These are phyloP conservation scores for Dunckerocampus dactyliophorus DNA, from an alignment of 2,113 vertebrate species.

Conservation along the genomic window DNA sequence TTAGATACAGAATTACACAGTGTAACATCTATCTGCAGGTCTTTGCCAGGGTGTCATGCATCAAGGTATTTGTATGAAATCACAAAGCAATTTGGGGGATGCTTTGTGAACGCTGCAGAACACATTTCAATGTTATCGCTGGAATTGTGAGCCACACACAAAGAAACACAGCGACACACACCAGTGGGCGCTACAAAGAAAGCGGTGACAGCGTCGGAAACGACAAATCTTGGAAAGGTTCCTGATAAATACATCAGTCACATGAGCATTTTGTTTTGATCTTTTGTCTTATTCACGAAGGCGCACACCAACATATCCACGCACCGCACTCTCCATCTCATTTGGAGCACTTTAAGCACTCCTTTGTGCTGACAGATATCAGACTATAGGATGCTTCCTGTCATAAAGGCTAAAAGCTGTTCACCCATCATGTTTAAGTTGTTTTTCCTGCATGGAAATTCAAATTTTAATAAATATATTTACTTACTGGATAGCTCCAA, in stretches of 20 bases:
- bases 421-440: background rate
- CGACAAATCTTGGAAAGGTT: constrained; percentile 15
- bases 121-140: constrained; percentile 25
- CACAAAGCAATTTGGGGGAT: constrained; percentile 12
- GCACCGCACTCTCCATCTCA: background rate
- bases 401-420: constrained; percentile 21
- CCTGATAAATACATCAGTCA: constrained; percentile 28
- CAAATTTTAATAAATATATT: background rate
- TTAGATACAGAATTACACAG: background rate
- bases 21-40: background rate
- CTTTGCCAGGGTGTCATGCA: constrained; percentile 2
- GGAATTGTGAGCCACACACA: background rate
- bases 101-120: constrained; percentile 2
- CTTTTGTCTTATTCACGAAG: constrained; percentile 44
- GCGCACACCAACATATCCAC: background rate
- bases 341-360: constrained; percentile 25
- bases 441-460: background rate
- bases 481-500: background rate
- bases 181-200: constrained; percentile 9
- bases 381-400: constrained; percentile 35
- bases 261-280: constrained; percentile 37
- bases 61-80: background rate
- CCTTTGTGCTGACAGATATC: constrained; percentile 44
- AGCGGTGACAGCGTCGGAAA: constrained; percentile 26
- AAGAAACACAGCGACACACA: constrained; percentile 1